Evolutionary conservation across 2,888 invertebrate species (phyloP).

Genomic region (Tetragonisca angustula): DNA sequence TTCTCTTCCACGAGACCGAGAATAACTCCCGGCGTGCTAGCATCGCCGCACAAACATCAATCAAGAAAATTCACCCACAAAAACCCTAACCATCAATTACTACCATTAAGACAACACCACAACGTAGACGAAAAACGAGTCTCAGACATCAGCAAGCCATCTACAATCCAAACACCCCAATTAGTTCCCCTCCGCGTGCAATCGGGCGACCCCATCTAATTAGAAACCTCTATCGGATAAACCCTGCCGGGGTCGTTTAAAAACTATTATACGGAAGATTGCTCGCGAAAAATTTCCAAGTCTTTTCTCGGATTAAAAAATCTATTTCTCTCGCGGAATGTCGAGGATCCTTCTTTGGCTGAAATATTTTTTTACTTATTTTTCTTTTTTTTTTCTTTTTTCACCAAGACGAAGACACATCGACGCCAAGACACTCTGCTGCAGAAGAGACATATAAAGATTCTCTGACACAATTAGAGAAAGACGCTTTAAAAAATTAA

Average conservation of each 20-base stretch:
- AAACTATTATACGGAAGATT: no score
- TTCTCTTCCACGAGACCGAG: background rate
- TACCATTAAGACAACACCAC: background rate
- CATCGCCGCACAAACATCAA: background rate
- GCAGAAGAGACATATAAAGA: no score
- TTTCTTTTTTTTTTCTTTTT: no score
- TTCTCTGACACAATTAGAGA: no score
- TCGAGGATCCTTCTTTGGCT: no score
- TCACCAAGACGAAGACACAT: no score
- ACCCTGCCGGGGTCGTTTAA: background rate
- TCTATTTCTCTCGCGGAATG: no score
- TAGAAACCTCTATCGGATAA: constrained; percentile 6
- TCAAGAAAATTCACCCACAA: background rate
- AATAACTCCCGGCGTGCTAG: background rate
- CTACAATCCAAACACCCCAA: constrained; percentile 10
- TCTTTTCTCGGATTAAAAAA: no score
- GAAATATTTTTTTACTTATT: no score
- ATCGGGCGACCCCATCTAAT: constrained; percentile 1
- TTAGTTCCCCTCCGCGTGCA: constrained; percentile 3
- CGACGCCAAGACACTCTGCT: no score
- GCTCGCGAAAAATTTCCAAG: no score
- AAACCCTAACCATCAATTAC: background rate
- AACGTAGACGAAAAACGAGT: background rate
- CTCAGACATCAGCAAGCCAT: background rate
- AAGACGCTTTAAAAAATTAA: no score